These are phyloP conservation scores for Andrena fulva DNA, from an alignment of 2,888 invertebrate species.

Conservation along the genomic window DNA sequence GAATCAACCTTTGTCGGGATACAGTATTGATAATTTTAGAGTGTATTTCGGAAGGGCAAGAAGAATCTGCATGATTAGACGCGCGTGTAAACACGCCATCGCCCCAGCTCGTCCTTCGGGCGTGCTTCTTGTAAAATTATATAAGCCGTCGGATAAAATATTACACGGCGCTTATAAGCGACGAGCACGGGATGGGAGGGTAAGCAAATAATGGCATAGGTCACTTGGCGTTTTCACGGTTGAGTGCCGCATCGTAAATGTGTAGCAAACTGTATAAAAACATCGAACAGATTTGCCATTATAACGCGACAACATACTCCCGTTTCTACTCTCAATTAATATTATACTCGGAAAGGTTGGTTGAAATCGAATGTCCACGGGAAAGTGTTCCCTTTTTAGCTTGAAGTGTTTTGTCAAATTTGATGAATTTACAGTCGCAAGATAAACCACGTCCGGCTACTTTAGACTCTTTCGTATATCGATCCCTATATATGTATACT, in stretches of 20 bases:
- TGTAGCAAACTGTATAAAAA: constrained; percentile 16
- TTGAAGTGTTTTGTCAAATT: background rate
- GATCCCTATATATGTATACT: background rate
- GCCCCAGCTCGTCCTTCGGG: background rate
- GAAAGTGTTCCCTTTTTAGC: background rate
- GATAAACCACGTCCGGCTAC: background rate
- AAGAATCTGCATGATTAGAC: constrained; percentile 11
- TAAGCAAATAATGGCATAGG: constrained; percentile 71
- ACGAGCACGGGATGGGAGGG: constrained; percentile 44
- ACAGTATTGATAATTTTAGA: background rate
- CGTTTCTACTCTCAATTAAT: background rate
- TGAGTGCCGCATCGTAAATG: constrained; percentile 45
- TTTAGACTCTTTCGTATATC: background rate
- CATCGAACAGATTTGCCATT: background rate
- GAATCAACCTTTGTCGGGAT: too few relatives aligned
- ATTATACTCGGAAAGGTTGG: background rate
- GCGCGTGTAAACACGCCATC: background rate
- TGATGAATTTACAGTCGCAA: background rate
- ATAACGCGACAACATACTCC: background rate
- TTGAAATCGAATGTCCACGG: background rate
- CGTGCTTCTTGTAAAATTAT: constrained; percentile 53
- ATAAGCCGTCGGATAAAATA: constrained; percentile 51
- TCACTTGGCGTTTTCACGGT: constrained; percentile 67
- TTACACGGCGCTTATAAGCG: constrained; percentile 41
- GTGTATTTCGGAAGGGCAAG: background rate